Percentiles rank a stretch among this genome's conserved stretches.
These are phyloP conservation scores for Neelides sp. DNA, from an alignment of 1,140 invertebrate species.

Conservation along the genomic window DNA sequence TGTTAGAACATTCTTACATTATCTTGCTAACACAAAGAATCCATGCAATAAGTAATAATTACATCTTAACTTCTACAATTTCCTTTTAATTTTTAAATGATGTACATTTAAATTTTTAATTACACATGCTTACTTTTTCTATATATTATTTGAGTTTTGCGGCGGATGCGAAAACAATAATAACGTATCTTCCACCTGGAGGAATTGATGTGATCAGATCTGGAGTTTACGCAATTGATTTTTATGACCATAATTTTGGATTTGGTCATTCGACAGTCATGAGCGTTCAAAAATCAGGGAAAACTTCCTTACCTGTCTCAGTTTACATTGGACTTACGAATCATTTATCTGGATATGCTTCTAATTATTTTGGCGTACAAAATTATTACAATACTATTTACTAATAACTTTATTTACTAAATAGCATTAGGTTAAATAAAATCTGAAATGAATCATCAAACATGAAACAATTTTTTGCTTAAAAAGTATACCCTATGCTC, in stretches of 20 bases:
- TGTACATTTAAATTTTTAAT: no score
- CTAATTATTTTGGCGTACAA: slow-evolving; percentile 18
- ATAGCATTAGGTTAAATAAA: neutral
- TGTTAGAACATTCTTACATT: slow-evolving; percentile 14
- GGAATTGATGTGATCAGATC: slow-evolving; percentile 20
- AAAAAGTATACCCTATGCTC: neutral
- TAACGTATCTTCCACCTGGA: slow-evolving; percentile 27
- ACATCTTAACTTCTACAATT: neutral
- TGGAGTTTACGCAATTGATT: slow-evolving; percentile 19
- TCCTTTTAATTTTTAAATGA: no score
- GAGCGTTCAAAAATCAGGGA: slow-evolving; percentile 20
- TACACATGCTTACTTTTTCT: no score
- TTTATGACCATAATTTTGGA: slow-evolving; percentile 21
- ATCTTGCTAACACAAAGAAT: neutral
- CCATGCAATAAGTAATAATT: neutral
- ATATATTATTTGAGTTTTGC: no score
- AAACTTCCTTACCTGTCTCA: slow-evolving; percentile 17
- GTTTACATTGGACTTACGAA: slow-evolving; percentile 17
- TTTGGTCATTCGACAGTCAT: slow-evolving; percentile 15
- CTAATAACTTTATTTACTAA: neutral
- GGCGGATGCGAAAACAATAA: slow-evolving; percentile 19
- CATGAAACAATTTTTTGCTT: neutral
- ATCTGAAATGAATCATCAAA: neutral
- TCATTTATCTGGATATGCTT: slow-evolving; percentile 20
- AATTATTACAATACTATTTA: neutral